Evolutionary conservation across 2,797 vertebrate genomes (phyloP).

Genomic region (Takifugu ocellatus): DNA sequence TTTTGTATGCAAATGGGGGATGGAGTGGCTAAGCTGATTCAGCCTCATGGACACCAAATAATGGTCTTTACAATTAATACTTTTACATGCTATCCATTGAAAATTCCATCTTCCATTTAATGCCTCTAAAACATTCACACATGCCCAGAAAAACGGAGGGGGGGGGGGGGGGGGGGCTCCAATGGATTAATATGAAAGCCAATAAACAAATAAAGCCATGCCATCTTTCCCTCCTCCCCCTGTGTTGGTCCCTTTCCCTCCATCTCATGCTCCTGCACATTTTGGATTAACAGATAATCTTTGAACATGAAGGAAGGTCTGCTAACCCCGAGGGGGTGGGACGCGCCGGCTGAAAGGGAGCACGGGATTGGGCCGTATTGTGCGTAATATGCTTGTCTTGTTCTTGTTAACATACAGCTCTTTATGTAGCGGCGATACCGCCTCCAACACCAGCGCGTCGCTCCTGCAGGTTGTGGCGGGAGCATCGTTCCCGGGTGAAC

Average conservation of each 20-base stretch:
- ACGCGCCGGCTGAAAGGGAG: conserved; percentile 66
- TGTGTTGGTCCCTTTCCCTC: conserved; percentile 69
- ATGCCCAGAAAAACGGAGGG: conserved; percentile 62
- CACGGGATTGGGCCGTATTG: conserved; percentile 72
- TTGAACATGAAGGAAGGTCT: conserved; percentile 83
- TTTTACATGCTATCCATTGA: conserved; percentile 82
- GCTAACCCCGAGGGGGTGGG: conserved; percentile 72
- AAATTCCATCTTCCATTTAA: conserved; percentile 83
- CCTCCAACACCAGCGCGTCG: conserved; percentile 51
- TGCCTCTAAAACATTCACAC: conserved; percentile 82
- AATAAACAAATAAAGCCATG: conserved; percentile 81
- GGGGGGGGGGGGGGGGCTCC: conserved; percentile 59
- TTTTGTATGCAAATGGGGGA: conserved; percentile 99
- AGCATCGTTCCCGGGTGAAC: conserved; percentile 26
- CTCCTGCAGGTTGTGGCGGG: conserved; percentile 62
- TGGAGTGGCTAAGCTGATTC: conserved; percentile 98
- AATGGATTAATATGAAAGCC: conserved; percentile 82
- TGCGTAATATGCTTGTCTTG: conserved; percentile 79
- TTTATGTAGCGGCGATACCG: conserved; percentile 67
- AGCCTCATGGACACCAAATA: conserved; percentile 87
- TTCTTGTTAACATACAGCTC: conserved; percentile 76
- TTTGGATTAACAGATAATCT: conserved; percentile 88
- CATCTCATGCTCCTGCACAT: conserved; percentile 80
- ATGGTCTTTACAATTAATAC: conserved; percentile 87
- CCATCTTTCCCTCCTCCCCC: conserved; percentile 50